phyloP scores from a whole-genome alignment of 1,140 invertebrate species.

The Drosophila micromelanica region DNA sequence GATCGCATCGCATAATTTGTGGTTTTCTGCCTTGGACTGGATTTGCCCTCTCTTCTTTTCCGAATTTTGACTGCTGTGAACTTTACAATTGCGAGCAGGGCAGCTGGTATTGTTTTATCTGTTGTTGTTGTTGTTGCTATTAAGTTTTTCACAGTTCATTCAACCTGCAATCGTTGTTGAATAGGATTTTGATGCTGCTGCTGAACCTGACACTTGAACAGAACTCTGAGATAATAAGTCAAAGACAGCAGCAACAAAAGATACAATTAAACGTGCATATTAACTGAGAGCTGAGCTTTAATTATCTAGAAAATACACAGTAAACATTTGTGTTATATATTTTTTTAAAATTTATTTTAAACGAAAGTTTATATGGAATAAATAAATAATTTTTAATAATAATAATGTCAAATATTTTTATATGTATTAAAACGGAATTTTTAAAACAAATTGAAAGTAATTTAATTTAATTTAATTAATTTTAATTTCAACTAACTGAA shows the following conservation, averaged over 20 bases:
- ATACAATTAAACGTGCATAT: not conserved
- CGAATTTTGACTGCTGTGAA: constrained; percentile 28
- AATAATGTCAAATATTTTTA: too few species aligned
- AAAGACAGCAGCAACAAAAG: not conserved
- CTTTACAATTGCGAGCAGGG: constrained; percentile 23
- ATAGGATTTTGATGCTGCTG: constrained; percentile 18
- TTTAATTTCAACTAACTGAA: too few species aligned
- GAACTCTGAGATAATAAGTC: constrained; percentile 6
- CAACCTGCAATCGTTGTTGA: constrained; percentile 56
- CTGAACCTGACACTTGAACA: constrained; percentile 37
- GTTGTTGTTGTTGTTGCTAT: constrained; percentile 9
- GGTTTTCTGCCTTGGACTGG: not conserved
- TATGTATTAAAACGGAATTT: too few species aligned
- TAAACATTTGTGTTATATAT: too few species aligned
- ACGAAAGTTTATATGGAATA: too few species aligned
- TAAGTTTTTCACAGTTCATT: constrained; percentile 55
- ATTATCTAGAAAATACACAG: not conserved
- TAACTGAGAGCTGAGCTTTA: constrained; percentile 1
- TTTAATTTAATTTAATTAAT: too few species aligned
- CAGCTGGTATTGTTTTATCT: constrained; percentile 32
- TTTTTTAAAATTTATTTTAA: too few species aligned
- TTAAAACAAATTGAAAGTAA: too few species aligned
- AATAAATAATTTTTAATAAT: too few species aligned
- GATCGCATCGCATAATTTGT: constrained; percentile 39
- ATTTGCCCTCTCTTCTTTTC: not conserved